phyloP scores from a whole-genome alignment of 2,113 vertebrate species.

The Barbus barbus region DNA sequence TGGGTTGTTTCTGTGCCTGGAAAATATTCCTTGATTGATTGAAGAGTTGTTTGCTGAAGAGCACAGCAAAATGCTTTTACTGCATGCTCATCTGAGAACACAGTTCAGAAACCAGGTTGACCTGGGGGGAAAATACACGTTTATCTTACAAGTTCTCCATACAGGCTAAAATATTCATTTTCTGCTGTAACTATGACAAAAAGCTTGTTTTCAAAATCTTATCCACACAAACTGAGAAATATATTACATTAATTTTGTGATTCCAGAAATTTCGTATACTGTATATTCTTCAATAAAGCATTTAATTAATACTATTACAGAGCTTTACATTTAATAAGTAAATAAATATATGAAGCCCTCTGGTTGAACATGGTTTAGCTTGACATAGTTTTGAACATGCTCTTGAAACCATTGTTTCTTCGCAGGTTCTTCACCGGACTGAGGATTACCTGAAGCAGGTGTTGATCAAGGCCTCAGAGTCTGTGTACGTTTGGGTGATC shows the following conservation, averaged over 20 bases:
- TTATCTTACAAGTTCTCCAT: background rate
- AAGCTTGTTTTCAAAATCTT: background rate
- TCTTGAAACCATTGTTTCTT: background rate
- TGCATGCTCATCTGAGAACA: background rate
- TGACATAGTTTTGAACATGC: background rate
- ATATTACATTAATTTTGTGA: background rate
- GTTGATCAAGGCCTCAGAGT: conserved; percentile 89
- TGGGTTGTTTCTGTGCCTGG: background rate
- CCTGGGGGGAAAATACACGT: background rate
- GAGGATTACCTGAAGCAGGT: conserved; percentile 94
- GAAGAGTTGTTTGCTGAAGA: background rate
- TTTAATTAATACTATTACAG: background rate
- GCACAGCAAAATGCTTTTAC: background rate
- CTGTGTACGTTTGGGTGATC: conserved; percentile 85
- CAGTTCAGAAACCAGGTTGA: background rate
- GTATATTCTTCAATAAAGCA: background rate
- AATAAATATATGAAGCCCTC: background rate
- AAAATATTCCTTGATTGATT: background rate
- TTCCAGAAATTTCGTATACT: background rate
- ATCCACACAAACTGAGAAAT: background rate
- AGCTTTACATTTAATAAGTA: background rate
- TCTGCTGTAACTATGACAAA: background rate
- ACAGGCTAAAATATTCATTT: background rate
- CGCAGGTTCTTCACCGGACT: conserved; percentile 89
- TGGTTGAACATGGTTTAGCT: background rate